Percentiles rank a stretch among this genome's conserved stretches.
phyloP scores from a whole-genome alignment of 2,888 invertebrate genomes.

The Priocnemis perturbator region DNA sequence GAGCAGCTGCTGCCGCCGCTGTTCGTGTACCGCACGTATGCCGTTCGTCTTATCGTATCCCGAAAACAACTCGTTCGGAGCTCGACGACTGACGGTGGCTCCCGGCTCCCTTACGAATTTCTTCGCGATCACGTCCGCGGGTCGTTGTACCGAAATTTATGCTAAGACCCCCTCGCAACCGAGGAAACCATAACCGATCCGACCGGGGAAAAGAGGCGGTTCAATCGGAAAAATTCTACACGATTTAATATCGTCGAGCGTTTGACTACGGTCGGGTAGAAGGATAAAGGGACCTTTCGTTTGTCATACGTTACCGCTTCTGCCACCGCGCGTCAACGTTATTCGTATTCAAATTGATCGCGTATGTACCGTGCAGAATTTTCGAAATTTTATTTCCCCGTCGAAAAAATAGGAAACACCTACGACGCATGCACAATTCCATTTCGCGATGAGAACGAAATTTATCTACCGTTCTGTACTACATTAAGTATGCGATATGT shows the following conservation, averaged over 20 bases:
- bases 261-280: not conserved
- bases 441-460: too few species aligned
- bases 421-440: not conserved
- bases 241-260: not conserved
- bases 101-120: constrained; percentile 30
- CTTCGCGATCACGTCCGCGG: constrained; percentile 40
- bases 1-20: constrained; percentile 60
- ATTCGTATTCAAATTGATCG: too few species aligned
- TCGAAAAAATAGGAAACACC: not conserved
- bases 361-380: too few species aligned
- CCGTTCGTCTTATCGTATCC: constrained; percentile 59
- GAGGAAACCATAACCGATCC: not conserved
- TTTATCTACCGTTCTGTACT: too few species aligned
- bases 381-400: too few species aligned
- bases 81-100: constrained; percentile 10
- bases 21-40: constrained; percentile 59
- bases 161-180: constrained; percentile 13
- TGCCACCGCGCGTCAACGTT: too few species aligned
- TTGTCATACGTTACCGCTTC: too few species aligned
- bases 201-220: not conserved
- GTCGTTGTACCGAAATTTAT: constrained; percentile 38
- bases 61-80: constrained; percentile 56
- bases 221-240: too few species aligned
- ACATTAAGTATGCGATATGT: too few species aligned
- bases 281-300: too few species aligned